phyloP scores from a whole-genome alignment of 2,797 vertebrate species.

The Mustela erminea region DNA sequence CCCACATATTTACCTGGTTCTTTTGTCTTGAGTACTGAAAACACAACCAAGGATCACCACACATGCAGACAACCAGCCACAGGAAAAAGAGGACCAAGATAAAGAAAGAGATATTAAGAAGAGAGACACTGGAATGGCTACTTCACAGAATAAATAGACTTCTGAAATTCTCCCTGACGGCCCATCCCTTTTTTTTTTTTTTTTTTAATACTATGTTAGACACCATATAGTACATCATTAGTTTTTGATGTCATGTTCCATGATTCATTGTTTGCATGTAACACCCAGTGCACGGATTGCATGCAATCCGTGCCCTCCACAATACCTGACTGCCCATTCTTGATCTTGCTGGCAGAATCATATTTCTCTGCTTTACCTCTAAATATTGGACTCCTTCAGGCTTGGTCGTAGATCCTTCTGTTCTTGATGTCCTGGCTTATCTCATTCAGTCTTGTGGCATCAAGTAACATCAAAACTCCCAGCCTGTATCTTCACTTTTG shows the following conservation, averaged over 20 bases:
- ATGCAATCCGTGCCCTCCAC: too few relatives aligned
- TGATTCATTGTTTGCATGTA: too few relatives aligned
- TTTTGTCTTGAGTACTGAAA: neutral
- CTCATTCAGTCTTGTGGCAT: accelerated
- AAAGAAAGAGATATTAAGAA: neutral
- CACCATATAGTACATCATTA: too few relatives aligned
- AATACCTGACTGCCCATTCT: neutral
- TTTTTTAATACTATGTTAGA: too few relatives aligned
- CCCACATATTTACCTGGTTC: accelerated
- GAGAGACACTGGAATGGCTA: neutral
- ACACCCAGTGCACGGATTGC: too few relatives aligned
- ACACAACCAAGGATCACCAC: neutral
- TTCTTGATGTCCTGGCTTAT: accelerated
- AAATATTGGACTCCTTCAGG: neutral
- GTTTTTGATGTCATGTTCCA: too few relatives aligned
- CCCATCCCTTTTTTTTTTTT: neutral
- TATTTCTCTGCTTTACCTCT: neutral
- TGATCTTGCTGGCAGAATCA: neutral
- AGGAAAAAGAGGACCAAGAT: neutral
- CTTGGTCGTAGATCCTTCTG: neutral
- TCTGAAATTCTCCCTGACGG: neutral
- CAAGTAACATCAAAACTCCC: neutral
- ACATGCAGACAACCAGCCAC: neutral
- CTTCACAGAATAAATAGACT: neutral
- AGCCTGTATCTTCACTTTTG: neutral